Conservation (phyloP, 2,113 vertebrate species). For the Nyctibius bracteatus region DNA sequence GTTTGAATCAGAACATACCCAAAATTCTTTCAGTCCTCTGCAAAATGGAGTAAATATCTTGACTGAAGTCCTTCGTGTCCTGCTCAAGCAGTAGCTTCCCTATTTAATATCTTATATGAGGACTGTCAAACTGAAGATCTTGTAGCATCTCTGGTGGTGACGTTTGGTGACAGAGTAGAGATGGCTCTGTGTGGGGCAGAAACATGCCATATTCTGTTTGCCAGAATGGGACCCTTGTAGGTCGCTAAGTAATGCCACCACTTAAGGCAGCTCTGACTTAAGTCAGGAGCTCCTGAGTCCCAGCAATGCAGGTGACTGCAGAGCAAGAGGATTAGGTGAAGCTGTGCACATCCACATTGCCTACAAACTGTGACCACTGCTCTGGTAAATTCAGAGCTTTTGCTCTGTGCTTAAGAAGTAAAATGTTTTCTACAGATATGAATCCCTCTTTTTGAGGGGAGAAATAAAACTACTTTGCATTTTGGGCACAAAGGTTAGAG, state of each 20-base stretch:
- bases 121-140: neutral
- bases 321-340: neutral
- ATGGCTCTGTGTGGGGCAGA: neutral
- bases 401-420: neutral
- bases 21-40: neutral
- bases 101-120: neutral
- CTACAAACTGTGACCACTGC: neutral
- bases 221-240: neutral
- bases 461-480: neutral
- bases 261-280: neutral
- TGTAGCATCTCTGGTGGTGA: neutral
- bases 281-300: neutral
- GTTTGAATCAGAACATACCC: neutral
- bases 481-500: neutral
- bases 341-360: neutral
- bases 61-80: neutral
- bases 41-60: neutral
- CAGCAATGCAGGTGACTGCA: neutral
- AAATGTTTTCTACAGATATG: neutral
- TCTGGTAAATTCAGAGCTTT: neutral
- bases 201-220: neutral
- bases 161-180: neutral
- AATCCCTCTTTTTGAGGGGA: neutral
- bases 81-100: neutral
- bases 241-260: neutral